These are phyloP conservation scores for Zenarchopterus dispar DNA, from an alignment of 2,797 vertebrate genomes.

Conservation along the genomic window DNA sequence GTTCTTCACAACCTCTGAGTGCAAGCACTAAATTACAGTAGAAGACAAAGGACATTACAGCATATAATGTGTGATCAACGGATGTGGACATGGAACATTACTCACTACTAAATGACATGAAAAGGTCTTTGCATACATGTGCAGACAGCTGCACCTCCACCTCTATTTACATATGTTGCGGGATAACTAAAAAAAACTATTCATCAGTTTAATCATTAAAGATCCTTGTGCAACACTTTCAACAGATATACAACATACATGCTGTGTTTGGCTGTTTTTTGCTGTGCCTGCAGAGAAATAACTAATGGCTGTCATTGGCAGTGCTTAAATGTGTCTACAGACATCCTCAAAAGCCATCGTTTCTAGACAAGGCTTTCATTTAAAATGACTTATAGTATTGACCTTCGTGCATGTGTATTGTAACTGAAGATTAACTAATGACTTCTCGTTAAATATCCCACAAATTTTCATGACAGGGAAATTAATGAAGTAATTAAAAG, in stretches of 20 bases:
- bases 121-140: conserved; percentile 15
- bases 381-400: conserved; percentile 69
- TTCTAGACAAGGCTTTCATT: conserved; percentile 59
- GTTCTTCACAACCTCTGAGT: conserved; percentile 42
- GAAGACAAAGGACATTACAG: conserved; percentile 46
- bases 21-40: conserved; percentile 32
- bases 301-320: conserved; percentile 46
- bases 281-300: conserved; percentile 47
- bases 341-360: conserved; percentile 37
- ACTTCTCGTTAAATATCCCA: conserved; percentile 73
- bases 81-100: conserved; percentile 49
- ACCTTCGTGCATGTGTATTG: conserved; percentile 70
- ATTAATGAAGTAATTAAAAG: conserved; percentile 80
- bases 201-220: not conserved
- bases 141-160: not conserved
- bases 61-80: conserved; percentile 50
- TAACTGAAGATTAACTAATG: conserved; percentile 79
- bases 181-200: no score
- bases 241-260: not conserved
- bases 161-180: conserved; percentile 13
- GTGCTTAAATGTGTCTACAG: conserved; percentile 43
- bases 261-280: conserved; percentile 7
- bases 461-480: conserved; percentile 67
- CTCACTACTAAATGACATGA: conserved; percentile 38
- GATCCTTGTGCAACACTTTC: not conserved